Conservation (phyloP, 2,113 vertebrate genomes). For the Orycteropus afer region DNA sequence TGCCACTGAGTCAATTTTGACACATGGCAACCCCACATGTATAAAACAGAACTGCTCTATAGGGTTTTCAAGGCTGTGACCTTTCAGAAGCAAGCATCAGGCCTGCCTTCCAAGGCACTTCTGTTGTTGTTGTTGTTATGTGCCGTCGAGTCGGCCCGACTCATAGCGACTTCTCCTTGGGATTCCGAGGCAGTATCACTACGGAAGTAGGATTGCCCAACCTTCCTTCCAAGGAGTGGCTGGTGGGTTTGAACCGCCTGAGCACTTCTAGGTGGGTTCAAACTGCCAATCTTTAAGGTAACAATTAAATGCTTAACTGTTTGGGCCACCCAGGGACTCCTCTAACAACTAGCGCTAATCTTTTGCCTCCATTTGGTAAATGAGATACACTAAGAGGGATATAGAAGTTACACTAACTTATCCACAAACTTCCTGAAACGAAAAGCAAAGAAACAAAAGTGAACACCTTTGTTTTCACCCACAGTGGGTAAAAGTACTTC, state of each 20-base stretch:
- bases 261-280: background rate
- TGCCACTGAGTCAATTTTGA: background rate
- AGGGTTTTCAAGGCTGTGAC: background rate
- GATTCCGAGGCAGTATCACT: no score
- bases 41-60: background rate
- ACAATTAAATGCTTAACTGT: background rate
- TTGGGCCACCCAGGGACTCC: background rate
- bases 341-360: background rate
- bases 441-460: slow-evolving; percentile 54
- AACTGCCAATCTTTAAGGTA: background rate
- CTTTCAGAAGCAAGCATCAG: background rate
- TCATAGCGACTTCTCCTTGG: no score
- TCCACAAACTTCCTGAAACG: slow-evolving; percentile 32
- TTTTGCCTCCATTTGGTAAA: background rate
- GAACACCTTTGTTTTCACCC: slow-evolving; percentile 3
- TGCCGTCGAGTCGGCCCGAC: no score
- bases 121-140: no score
- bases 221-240: no score
- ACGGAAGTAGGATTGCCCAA: no score
- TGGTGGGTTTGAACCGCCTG: no score
- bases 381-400: background rate
- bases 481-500: slow-evolving; percentile 21
- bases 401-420: slow-evolving; percentile 23
- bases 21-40: background rate
- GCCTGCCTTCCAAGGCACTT: background rate